Evolutionary conservation across 2,888 invertebrate species (phyloP).

Genomic region (Anorthoa munda): DNA sequence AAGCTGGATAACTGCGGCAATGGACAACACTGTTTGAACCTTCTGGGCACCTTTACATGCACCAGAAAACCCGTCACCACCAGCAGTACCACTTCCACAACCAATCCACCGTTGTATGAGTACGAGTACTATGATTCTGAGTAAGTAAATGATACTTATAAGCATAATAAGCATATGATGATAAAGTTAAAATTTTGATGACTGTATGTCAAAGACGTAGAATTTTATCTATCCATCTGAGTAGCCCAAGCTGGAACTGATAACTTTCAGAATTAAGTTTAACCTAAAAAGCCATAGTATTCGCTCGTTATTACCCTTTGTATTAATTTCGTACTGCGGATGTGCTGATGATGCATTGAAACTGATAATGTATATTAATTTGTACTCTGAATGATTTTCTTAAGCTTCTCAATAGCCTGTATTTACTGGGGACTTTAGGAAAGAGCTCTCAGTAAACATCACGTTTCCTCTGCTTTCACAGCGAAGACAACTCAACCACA

Average conservation of each 20-base stretch:
- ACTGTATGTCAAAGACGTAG: neutral
- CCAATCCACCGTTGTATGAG: conserved; percentile 70
- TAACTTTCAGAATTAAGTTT: too few relatives aligned
- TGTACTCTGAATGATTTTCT: neutral
- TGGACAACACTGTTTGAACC: conserved; percentile 95
- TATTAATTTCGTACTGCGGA: too few relatives aligned
- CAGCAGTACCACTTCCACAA: conserved; percentile 67
- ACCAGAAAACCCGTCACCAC: conserved; percentile 79
- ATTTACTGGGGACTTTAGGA: too few relatives aligned
- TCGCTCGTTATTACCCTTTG: too few relatives aligned
- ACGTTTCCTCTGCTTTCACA: conserved; percentile 48
- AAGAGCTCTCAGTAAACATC: too few relatives aligned
- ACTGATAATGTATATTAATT: too few relatives aligned
- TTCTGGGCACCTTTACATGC: conserved; percentile 97
- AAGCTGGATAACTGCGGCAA: conserved; percentile 86
- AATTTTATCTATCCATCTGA: too few relatives aligned
- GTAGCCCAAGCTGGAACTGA: too few relatives aligned
- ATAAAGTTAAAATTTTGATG: neutral
- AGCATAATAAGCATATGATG: neutral
- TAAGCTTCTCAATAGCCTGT: neutral
- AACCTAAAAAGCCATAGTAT: too few relatives aligned
- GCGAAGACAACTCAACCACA: conserved; percentile 76
- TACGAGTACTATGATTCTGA: conserved; percentile 84
- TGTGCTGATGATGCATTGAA: too few relatives aligned
- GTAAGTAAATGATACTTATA: conserved; percentile 69